Percentiles rank a stretch among this genome's conserved stretches.
Evolutionary conservation across 2,888 invertebrate species (phyloP).

Genomic region (Phorcus lineatus): DNA sequence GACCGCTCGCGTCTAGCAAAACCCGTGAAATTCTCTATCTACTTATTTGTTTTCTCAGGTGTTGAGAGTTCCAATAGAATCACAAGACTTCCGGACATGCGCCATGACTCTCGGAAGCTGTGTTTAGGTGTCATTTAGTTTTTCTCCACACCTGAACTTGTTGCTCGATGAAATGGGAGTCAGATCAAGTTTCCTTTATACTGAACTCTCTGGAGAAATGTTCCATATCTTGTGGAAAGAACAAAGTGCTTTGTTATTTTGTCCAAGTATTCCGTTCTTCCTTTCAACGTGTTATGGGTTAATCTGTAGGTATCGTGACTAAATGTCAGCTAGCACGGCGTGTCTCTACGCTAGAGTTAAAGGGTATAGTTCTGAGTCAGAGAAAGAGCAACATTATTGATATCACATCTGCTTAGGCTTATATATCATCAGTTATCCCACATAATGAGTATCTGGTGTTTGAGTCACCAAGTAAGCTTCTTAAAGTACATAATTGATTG

Average conservation of each 20-base stretch:
- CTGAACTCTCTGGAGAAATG: neutral
- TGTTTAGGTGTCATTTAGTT: neutral
- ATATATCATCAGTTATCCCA: too few species aligned
- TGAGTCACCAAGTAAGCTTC: too few species aligned
- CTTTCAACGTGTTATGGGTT: neutral
- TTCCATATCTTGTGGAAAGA: neutral
- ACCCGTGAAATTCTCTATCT: constrained; percentile 15
- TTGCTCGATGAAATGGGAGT: neutral
- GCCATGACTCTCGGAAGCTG: neutral
- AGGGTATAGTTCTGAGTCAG: too few species aligned
- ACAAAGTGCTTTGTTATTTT: constrained; percentile 4
- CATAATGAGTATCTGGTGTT: too few species aligned
- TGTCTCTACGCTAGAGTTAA: too few species aligned
- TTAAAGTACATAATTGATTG: too few species aligned
- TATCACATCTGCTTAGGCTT: too few species aligned
- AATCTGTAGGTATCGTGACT: neutral
- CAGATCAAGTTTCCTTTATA: neutral
- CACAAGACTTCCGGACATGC: constrained; percentile 10
- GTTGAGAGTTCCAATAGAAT: neutral
- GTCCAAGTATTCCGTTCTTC: neutral
- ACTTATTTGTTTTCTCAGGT: constrained; percentile 13
- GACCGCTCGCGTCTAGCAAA: neutral
- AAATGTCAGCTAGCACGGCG: neutral
- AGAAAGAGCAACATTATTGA: too few species aligned
- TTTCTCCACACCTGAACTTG: neutral